Conservation (phyloP, 30 jellyfish, hydroid and myxozoan species). For the Pelagia noctiluca region DNA sequence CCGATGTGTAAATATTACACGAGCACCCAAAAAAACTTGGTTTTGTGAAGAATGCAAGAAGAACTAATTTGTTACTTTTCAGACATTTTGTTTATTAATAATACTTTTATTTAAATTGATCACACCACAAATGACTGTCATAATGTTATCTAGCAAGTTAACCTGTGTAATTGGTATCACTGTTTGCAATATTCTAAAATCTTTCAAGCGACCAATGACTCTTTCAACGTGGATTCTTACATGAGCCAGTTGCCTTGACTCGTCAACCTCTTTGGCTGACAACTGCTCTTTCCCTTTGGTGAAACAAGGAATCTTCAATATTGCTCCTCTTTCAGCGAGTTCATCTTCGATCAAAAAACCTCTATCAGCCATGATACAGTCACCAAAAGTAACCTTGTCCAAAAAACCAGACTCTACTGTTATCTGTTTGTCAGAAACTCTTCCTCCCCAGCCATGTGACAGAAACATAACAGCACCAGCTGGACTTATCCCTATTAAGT, state of each 20-base stretch:
- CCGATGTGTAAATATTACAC: slow-evolving; percentile 26
- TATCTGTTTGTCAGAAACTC: slow-evolving; percentile 59
- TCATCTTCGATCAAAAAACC: slow-evolving; percentile 74
- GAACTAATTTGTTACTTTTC: neutral
- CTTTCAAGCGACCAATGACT: slow-evolving; percentile 73
- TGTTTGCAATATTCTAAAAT: slow-evolving; percentile 37
- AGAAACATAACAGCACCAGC: slow-evolving; percentile 57
- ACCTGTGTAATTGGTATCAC: slow-evolving; percentile 65
- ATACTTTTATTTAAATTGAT: slow-evolving; percentile 43
- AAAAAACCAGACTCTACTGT: slow-evolving; percentile 54
- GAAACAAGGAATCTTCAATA: slow-evolving; percentile 57
- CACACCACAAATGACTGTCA: slow-evolving; percentile 49
- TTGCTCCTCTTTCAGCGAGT: slow-evolving; percentile 58
- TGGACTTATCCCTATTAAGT: slow-evolving; percentile 42
- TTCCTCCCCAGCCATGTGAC: slow-evolving; percentile 72
- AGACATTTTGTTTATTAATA: neutral
- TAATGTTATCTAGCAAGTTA: slow-evolving; percentile 50
- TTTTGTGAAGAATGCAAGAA: slow-evolving; percentile 19
- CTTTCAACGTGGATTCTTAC: slow-evolving; percentile 74
- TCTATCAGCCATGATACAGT: slow-evolving; percentile 68
- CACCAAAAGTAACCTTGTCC: slow-evolving; percentile 51
- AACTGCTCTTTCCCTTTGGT: slow-evolving; percentile 70
- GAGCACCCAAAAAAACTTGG: slow-evolving; percentile 34
- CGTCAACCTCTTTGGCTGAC: slow-evolving; percentile 64
- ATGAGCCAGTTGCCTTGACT: slow-evolving; percentile 60